Evolutionary conservation across 2,113 vertebrate species (phyloP), one percentile per base, ranked within the genome.

Genomic region (Athene cunicularia): DNA sequence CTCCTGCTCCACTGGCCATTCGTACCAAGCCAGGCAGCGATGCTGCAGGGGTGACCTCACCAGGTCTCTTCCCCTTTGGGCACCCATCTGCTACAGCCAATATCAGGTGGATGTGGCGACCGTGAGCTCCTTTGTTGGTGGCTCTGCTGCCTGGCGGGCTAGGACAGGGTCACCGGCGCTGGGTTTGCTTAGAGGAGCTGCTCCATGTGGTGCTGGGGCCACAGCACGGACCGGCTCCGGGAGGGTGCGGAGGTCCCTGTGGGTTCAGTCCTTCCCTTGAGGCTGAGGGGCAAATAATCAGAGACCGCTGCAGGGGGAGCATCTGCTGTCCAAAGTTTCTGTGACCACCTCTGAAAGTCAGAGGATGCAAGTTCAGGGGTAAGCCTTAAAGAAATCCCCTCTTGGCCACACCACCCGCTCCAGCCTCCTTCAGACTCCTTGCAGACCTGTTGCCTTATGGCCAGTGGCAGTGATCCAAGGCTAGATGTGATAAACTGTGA

Each of bases 351-450:
- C 80, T 89, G 62, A 93, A 91, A 82, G 76, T 56, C 67, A 93
- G 52, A 93, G 45, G 52, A 90, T 19, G 27, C 16, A 72, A 91
- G 39, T 75, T 88, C 32, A 89, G 55, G 30, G 14, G 37, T 84
- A 2, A 79, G 73, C 83, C 94, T 95, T 93, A 37, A 85, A 96
- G 86, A 87, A 91, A 95, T 41, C 30, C 41, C 62, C 17, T 88
- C 35, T 80, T 94, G 82, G 94, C 91, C 59, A 28, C 50, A 60
- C 4, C 33, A 80, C 2, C 14, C 9, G 0, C 35, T 66, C 62
- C 0, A 0, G 73, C 52, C 37, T 84, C 60, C 75, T 92, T 67
- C 80, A 64, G 68, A 64, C 47, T 84, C 30, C 64, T 88, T 75
- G 74, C 70, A 79, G 91, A 74, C 47, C 12, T 0, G 6, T 39